phyloP scores from a whole-genome alignment of 1,140 invertebrate genomes.

The Papilio polytes region DNA sequence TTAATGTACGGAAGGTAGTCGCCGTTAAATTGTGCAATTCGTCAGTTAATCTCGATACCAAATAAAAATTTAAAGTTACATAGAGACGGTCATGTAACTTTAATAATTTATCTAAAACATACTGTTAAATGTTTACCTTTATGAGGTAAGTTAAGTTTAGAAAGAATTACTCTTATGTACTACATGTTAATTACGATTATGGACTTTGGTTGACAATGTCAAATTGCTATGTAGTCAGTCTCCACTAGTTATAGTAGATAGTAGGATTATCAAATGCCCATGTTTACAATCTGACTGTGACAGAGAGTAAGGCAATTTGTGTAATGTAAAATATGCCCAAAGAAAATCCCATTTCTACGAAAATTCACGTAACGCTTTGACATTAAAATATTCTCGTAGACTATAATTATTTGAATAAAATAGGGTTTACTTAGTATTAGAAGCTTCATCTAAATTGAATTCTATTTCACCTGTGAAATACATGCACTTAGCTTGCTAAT shows the following conservation, averaged over 20 bases:
- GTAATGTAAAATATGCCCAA: slow-evolving; percentile 7
- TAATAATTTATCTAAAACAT: neutral
- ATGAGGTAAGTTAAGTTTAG: no score
- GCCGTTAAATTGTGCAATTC: neutral
- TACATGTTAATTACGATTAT: no score
- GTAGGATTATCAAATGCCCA: neutral
- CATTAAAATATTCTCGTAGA: slow-evolving; percentile 1
- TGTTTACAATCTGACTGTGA: neutral
- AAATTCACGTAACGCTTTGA: neutral
- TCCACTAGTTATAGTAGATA: neutral
- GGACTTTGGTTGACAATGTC: no score
- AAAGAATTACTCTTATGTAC: no score
- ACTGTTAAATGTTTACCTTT: no score
- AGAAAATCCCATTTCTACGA: neutral
- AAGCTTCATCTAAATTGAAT: neutral
- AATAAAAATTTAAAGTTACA: neutral
- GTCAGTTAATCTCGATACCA: neutral
- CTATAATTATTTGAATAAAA: neutral
- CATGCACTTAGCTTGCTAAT: no score
- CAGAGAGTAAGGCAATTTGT: neutral
- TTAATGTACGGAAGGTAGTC: no score
- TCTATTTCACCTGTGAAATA: neutral
- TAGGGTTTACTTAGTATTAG: neutral
- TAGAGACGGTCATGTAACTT: neutral
- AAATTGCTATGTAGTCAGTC: no score